A percentile compares a stretch with the other conserved stretches of the same genome.
Evolutionary conservation across 2,113 vertebrate genomes (phyloP).

Genomic region (Callaeas wilsoni): DNA sequence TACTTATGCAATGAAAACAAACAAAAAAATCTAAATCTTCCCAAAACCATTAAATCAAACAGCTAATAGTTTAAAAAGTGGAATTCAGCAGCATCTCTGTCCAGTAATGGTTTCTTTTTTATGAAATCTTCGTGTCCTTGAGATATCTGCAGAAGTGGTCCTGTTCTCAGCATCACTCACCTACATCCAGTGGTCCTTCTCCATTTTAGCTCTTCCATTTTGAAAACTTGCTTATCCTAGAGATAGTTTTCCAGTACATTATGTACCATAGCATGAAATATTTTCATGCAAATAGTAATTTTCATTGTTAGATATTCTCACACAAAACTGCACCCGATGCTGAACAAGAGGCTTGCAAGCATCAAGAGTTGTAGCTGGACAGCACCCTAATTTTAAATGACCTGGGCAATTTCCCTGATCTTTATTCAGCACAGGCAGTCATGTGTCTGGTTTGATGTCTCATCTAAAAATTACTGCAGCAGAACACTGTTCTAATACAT

Average conservation of each 20-base stretch:
- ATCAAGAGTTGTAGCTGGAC: not conserved
- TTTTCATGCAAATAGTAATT: not conserved
- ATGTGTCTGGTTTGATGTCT: not conserved
- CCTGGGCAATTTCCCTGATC: not conserved
- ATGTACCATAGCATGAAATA: not conserved
- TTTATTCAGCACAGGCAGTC: not conserved
- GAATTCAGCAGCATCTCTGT: not conserved
- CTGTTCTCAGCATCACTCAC: not conserved
- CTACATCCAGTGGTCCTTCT: fast-evolving
- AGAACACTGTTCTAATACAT: not conserved
- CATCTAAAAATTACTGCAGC: not conserved
- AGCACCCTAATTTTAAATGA: not conserved
- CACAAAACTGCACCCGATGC: fast-evolving
- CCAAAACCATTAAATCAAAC: not conserved
- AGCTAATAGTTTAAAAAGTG: not conserved
- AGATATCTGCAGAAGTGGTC: not conserved
- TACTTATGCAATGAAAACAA: not conserved
- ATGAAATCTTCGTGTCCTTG: not conserved
- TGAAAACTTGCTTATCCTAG: not conserved
- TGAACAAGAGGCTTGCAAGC: fast-evolving
- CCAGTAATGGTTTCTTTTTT: not conserved
- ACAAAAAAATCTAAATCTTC: not conserved
- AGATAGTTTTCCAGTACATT: not conserved
- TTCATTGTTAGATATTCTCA: not conserved
- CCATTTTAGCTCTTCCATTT: not conserved